Base-by-base conservation (phyloP, 2,888 invertebrate species). In the Calameuta filiformis region DNA sequence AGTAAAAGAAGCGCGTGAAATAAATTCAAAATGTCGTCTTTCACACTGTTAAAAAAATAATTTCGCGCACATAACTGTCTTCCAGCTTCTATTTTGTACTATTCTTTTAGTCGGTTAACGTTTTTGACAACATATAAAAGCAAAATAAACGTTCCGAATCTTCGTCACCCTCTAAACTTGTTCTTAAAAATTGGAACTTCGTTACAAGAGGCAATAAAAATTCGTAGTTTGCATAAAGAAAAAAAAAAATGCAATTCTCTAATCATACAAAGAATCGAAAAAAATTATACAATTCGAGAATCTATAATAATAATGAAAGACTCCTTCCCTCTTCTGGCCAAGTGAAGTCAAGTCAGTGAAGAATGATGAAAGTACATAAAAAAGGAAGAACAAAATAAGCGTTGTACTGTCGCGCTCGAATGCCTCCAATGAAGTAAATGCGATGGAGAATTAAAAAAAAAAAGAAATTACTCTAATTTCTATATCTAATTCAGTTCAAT, bases 401-500 rank as follows among this genome's bases (percentile, higher is more conserved):
- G 9, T 15, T 9, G 1, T 40, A 40, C 6, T 15, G 15, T 40
- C 6, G 15, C 40, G 40, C 15, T 40, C 69, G 69, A 69, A 69
- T 71, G 71, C 9, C 15, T 31, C 23, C 71, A 1, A 11, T 71
- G 1, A 56, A 33, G 33, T 71, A 71, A 71, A 31, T 81, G 81
- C 81, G 81, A 81, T 75, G 79, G 79, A 81, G 75, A 79, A 76
- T 76, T 69, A n/a, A 78, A 83, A 69, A 75, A 69, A 33, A 76
- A 75, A 74, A 76, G 74, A 75, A 74, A 71, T 71, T 75, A 81
- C 68, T 71, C 71, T 71, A 71, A 71, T 12, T 34, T 15, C 31
- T 31, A 71, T 33, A 34, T 71, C 82, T 82, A 82, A 77, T 79
- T 82, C 83, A 82, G 83, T 83, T 83, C 83, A 80, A 80, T 74